Conservation (phyloP, 2,888 invertebrate species). For the Chesias legatella region DNA sequence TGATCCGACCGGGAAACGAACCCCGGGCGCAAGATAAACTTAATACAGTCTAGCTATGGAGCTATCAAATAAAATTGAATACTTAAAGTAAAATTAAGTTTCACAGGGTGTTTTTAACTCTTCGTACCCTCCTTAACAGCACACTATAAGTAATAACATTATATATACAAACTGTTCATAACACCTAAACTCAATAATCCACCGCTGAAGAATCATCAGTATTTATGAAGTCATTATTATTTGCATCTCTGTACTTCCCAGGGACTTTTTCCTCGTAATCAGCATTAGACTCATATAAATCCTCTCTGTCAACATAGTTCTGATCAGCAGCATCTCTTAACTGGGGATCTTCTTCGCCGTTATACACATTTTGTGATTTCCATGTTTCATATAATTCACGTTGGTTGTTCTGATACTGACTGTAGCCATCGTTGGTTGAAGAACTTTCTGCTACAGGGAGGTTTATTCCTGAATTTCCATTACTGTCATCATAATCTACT, state of each 20-base stretch:
- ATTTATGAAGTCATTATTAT: conserved; percentile 55
- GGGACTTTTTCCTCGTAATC: conserved; percentile 47
- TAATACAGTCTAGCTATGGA: background rate
- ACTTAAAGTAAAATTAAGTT: too few relatives aligned
- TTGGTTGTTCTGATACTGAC: conserved; percentile 18
- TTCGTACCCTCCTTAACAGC: too few relatives aligned
- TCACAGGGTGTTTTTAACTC: too few relatives aligned
- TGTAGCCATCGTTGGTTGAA: conserved; percentile 11
- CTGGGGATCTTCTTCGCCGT: conserved; percentile 45
- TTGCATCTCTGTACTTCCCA: conserved; percentile 42
- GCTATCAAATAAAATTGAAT: too few relatives aligned
- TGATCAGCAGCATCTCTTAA: conserved; percentile 28
- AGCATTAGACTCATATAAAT: conserved; percentile 46
- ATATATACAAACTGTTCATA: too few relatives aligned
- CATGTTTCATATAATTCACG: conserved; percentile 40
- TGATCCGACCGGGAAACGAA: too few relatives aligned
- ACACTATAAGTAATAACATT: too few relatives aligned
- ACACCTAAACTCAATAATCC: conserved; percentile 40
- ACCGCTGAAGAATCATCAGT: conserved; percentile 50
- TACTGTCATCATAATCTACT: conserved; percentile 6
- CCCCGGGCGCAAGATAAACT: too few relatives aligned
- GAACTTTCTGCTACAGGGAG: conserved; percentile 4
- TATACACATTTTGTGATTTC: conserved; percentile 42
- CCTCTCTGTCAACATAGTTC: conserved; percentile 40
- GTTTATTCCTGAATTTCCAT: conserved; percentile 3